Conservation (phyloP, 2,797 vertebrate genomes). For the Sebastolobus alascanus region DNA sequence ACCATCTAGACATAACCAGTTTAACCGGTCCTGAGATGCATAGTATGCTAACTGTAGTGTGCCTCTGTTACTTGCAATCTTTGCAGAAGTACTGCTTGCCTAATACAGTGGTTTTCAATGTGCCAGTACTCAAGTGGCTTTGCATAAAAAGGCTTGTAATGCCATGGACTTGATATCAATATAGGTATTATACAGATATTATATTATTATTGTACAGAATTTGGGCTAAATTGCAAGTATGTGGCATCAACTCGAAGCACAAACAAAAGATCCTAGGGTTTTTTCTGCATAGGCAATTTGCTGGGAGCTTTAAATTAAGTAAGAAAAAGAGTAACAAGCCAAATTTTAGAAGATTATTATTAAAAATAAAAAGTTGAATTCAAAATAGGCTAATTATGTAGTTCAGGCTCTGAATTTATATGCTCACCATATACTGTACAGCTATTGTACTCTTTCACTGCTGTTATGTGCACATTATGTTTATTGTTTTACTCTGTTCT, state of each 20-base stretch:
- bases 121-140: background rate
- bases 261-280: background rate
- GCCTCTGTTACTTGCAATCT: background rate
- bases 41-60: background rate
- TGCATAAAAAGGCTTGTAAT: background rate
- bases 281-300: too few species aligned
- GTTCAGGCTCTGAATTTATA: background rate
- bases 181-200: too few species aligned
- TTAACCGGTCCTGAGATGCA: background rate
- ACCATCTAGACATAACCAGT: too few species aligned
- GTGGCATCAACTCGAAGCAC: background rate
- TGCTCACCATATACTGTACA: background rate
- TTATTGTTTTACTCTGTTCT: too few species aligned
- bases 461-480: too few species aligned
- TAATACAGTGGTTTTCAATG: too few species aligned
- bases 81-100: background rate
- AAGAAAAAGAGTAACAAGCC: background rate
- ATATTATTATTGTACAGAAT: too few species aligned
- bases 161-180: background rate
- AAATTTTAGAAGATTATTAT: background rate
- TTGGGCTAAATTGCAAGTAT: background rate
- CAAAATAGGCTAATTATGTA: background rate
- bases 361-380: background rate
- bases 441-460: too few species aligned
- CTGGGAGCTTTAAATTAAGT: background rate